Evolutionary conservation across 2,888 invertebrate genomes (phyloP), one percentile per base, ranked within the genome.

Genomic region (Cloeon dipterum): DNA sequence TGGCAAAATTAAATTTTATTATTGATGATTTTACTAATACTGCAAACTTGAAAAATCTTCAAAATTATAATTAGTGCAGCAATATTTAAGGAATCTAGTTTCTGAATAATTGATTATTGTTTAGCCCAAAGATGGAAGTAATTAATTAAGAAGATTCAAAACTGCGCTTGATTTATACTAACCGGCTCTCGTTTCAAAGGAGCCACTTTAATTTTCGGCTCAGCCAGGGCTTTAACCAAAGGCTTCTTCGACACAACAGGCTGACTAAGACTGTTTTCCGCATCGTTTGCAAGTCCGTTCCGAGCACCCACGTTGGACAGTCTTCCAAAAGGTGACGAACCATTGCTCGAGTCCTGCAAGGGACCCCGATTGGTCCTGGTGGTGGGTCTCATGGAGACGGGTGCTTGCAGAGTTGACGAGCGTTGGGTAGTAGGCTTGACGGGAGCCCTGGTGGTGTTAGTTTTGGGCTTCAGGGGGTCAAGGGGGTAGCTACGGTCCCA

Each of bases 401-500:
- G 13, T 7, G 5, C 5, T 5, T 16, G 29, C 23, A 8, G 8
- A 25, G n/a, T 23, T 8, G 8, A 10, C n/a, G 25, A 8, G 8
- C n/a, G 8, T 25, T 8, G 25, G n/a, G 25, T 25, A n/a, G 25
- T 25, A 8, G n/a, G n/a, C 8, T n/a, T n/a, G 8, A 8, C 25
- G 14, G 29, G 29, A 16, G 29, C 29, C 14, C 13, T 5, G 10
- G n/a, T 7, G 14, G 5, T 10, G n/a, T 29, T 29, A 7, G 29
- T n/a, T 7, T 66, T 67, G 42, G 50, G 52, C 46, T 65, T 64
- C 38, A 83, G 64, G 0, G 83, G 83, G 49, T 79, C 75, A 2
- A 83, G 59, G 0, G 79, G 82, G 55, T 81, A 75, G 50, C 81
- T 79, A 47, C 75, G 74, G 56, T 83, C 82, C 40, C 47, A 45